A percentile compares a stretch with the other conserved stretches of the same genome.
These are phyloP conservation scores for Dryococelus australis DNA, from an alignment of 2,888 invertebrate species.

Conservation along the genomic window DNA sequence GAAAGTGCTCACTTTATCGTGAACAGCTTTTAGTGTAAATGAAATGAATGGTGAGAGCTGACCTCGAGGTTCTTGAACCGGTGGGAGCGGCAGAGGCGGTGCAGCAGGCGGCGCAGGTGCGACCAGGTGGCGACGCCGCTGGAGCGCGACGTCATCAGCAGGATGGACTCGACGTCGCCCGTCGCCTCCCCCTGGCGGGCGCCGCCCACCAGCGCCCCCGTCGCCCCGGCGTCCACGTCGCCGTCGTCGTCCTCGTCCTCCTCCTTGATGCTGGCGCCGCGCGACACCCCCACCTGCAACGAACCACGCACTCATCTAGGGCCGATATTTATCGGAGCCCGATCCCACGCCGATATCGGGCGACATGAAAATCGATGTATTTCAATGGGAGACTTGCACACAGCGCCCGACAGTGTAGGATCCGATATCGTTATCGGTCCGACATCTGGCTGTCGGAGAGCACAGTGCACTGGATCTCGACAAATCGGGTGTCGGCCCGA, in stretches of 20 bases:
- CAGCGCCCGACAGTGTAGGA: too few species aligned
- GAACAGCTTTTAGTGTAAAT: too few species aligned
- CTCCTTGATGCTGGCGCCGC: constrained; percentile 50
- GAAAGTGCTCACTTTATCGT: too few species aligned
- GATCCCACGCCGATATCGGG: too few species aligned
- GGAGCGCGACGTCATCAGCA: constrained; percentile 41
- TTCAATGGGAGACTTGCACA: too few species aligned
- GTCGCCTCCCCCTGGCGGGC: constrained; percentile 17
- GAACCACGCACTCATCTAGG: background rate
- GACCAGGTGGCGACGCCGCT: constrained; percentile 35
- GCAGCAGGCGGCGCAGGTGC: constrained; percentile 62
- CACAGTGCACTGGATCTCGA: too few species aligned
- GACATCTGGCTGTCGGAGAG: too few species aligned
- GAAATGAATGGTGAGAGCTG: constrained; percentile 51
- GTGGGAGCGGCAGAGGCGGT: constrained; percentile 73
- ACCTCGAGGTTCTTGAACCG: constrained; percentile 83
- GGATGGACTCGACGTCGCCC: constrained; percentile 45
- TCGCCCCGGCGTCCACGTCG: constrained; percentile 13
- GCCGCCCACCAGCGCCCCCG: constrained; percentile 3
- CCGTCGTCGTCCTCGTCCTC: constrained; percentile 48
- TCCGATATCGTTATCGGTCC: too few species aligned
- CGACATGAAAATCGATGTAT: too few species aligned
- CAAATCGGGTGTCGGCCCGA: too few species aligned
- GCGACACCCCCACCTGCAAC: constrained; percentile 41
- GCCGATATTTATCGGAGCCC: too few species aligned